Evolutionary conservation across 2,797 vertebrate species (phyloP).

Genomic region (Crypturellus tataupa): DNA sequence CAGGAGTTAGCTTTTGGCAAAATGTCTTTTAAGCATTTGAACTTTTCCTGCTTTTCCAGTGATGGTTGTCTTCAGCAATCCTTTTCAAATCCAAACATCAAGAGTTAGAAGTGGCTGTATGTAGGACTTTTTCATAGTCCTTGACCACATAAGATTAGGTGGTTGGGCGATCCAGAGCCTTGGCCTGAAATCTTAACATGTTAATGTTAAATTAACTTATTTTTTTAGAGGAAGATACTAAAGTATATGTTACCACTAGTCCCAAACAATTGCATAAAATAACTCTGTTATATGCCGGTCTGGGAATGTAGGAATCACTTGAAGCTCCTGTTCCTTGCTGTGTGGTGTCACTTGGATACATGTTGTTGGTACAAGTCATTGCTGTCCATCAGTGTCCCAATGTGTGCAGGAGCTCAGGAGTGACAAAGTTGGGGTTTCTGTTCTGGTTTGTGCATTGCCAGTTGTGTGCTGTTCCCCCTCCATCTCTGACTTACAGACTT

Average conservation of each 20-base stretch:
- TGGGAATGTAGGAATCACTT: not conserved
- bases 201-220: not conserved
- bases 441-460: not conserved
- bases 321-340: not conserved
- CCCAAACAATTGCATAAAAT: not conserved
- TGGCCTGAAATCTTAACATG: not conserved
- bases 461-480: not conserved
- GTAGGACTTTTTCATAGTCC: not conserved
- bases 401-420: not conserved
- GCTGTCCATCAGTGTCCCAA: no score
- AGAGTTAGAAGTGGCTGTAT: rapidly evolving
- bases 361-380: no score
- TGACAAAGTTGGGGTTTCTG: not conserved
- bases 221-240: not conserved
- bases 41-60: not conserved
- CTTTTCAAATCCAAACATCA: not conserved
- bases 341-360: not conserved
- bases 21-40: not conserved
- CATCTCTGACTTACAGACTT: not conserved
- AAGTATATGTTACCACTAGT: not conserved
- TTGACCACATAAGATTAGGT: not conserved
- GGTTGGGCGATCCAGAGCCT: not conserved
- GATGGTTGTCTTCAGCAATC: not conserved
- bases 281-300: not conserved
- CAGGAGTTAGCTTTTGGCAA: not conserved